Conservation (phyloP, 2,113 vertebrate genomes). For the Gasterosteus aculeatus region DNA sequence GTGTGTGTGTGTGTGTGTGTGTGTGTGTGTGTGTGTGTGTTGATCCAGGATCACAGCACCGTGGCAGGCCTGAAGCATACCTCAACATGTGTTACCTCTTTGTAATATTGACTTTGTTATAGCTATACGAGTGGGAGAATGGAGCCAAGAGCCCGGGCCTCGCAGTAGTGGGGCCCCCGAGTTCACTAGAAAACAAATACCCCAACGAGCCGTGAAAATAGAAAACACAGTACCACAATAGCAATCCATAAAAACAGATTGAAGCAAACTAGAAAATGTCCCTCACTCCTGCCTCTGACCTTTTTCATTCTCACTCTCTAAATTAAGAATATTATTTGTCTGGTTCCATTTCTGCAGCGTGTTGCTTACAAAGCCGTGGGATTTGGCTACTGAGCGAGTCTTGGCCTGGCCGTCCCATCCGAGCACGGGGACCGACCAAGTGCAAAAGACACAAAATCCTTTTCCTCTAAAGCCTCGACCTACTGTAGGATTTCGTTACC, state of each 20-base stretch:
- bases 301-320: constrained; percentile 48
- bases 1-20: constrained; percentile 49
- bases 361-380: constrained; percentile 53
- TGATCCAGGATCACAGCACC: constrained; percentile 68
- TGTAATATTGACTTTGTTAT: constrained; percentile 82
- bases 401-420: constrained; percentile 50
- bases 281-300: constrained; percentile 38
- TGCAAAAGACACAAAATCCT: constrained; percentile 46
- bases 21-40: constrained; percentile 50
- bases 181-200: constrained; percentile 76
- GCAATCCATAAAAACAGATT: constrained; percentile 54
- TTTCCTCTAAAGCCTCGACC: constrained; percentile 30
- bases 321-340: constrained; percentile 59
- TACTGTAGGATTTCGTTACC: constrained; percentile 41
- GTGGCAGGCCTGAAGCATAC: constrained; percentile 76
- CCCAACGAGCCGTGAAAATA: constrained; percentile 65
- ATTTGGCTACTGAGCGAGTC: constrained; percentile 43
- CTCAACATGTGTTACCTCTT: constrained; percentile 84
- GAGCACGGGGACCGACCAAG: constrained; percentile 43
- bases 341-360: constrained; percentile 35
- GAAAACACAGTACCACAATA: constrained; percentile 69
- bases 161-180: constrained; percentile 69
- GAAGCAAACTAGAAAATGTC: constrained; percentile 50
- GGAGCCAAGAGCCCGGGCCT: constrained; percentile 67
- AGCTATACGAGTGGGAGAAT: constrained; percentile 81